Base-by-base conservation (phyloP, 1,140 invertebrate genomes). In the Trachymyrmex septentrionalis region DNA sequence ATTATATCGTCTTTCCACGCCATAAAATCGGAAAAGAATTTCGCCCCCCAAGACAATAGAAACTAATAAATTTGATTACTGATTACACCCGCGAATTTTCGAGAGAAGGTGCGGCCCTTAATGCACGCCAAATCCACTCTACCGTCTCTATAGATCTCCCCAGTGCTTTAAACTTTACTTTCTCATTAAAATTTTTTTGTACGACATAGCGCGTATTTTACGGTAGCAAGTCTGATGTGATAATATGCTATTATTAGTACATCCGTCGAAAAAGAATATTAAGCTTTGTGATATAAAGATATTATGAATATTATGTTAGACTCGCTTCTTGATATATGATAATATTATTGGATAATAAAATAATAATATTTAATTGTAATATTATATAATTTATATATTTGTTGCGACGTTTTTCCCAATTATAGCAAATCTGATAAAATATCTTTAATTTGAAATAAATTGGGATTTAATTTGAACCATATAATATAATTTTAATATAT, bases 11-110 rank as follows among this genome's bases (percentile, higher is more conserved):
- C 95, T 95, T 95, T 95, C 94, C 95, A 94, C 95, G 89, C 94
- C 95, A 95, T 95, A 95, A 95, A 95, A 95, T 95, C 94, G 95
- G 93, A 94, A 95, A 95, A 95, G 94, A 95, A 95, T 95, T 95
- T 95, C 92, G 78, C 90, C 91, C 92, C 93, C 92, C 93, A 94
- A 95, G 95, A 95, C 95, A 95, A 95, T 95, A 95, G 95, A 95
- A 95, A 95, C 95, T 95, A 95, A 95, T 95, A 95, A 95, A 95
- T 95, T 95, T 95, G 94, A 95, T 95, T 95, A 95, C 94, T 94
- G 95, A 95, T 95, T 95, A 95, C 92, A 87, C 88, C 88, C 90
- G 90, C 91, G 87, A 91, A 87, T 86, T 87, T 87, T 91, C 63
- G 30, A 85, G 80, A 90, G 77, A 87, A 82, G 64, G 73, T 67